Conservation (phyloP, 2,113 vertebrate species). For the Phyllostomus hastatus region DNA sequence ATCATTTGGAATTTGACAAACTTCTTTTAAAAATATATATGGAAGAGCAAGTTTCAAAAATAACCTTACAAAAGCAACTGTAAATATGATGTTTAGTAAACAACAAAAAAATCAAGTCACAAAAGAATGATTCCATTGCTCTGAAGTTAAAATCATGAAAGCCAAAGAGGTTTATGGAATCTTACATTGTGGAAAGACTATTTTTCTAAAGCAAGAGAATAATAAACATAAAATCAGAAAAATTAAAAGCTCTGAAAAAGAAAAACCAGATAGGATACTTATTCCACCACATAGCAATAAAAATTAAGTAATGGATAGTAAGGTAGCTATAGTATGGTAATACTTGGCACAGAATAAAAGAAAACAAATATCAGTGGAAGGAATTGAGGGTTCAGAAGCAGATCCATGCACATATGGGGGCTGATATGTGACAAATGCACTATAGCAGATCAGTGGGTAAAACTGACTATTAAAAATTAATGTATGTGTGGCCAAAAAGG, state of each 20-base stretch:
- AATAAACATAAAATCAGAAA: background rate
- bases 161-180: background rate
- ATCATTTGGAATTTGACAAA: background rate
- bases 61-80: background rate
- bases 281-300: background rate
- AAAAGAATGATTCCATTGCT: background rate
- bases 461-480: background rate
- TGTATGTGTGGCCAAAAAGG: background rate
- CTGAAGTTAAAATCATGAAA: background rate
- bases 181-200: background rate
- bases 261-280: background rate
- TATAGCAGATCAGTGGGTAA: background rate
- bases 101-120: background rate
- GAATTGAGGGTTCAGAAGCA: background rate
- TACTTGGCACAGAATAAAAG: background rate
- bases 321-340: background rate
- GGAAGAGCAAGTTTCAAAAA: background rate
- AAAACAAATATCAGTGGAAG: background rate
- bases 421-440: background rate
- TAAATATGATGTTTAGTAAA: background rate
- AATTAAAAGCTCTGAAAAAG: background rate
- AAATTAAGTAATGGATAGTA: background rate
- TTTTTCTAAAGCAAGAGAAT: background rate
- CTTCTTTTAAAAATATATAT: constrained; percentile 4
- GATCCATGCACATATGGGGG: background rate